A percentile compares a stretch with the other conserved stretches of the same genome.
phyloP scores from a whole-genome alignment of 2,113 vertebrate genomes.

The Poecile atricapillus region DNA sequence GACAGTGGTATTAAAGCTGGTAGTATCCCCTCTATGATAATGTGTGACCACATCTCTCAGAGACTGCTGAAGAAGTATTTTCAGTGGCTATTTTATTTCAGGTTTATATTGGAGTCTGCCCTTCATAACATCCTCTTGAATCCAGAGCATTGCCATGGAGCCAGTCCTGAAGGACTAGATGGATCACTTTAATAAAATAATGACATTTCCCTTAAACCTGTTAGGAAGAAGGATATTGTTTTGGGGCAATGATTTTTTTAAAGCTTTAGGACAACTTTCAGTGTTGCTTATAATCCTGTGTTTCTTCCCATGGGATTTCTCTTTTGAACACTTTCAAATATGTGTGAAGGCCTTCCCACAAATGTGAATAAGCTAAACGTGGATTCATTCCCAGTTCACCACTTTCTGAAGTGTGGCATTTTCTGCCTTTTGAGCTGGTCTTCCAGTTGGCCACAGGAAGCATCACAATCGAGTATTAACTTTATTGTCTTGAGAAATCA shows the following conservation, averaged over 20 bases:
- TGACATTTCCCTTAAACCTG: slow-evolving; percentile 30
- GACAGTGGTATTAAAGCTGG: neutral
- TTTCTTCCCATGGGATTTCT: slow-evolving; percentile 14
- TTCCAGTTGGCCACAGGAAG: neutral
- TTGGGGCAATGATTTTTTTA: neutral
- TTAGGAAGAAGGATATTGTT: slow-evolving; percentile 29
- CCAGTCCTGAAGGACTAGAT: neutral
- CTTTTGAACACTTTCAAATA: neutral
- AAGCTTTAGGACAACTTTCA: neutral
- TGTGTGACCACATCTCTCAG: neutral
- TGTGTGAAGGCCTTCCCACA: neutral
- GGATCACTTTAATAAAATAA: slow-evolving; percentile 49
- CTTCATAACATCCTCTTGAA: neutral
- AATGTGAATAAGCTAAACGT: slow-evolving; percentile 9
- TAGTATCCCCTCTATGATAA: neutral
- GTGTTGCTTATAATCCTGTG: neutral
- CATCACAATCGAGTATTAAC: neutral
- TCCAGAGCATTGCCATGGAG: neutral
- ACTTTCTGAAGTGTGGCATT: neutral
- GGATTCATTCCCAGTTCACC: neutral
- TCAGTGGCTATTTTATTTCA: neutral
- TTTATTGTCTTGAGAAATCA: neutral
- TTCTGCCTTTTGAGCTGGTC: slow-evolving; percentile 11
- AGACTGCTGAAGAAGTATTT: neutral
- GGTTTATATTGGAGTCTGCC: neutral